These are phyloP conservation scores for Mizuhopecten yessoensis DNA, from an alignment of 1,140 invertebrate genomes.

Conservation along the genomic window DNA sequence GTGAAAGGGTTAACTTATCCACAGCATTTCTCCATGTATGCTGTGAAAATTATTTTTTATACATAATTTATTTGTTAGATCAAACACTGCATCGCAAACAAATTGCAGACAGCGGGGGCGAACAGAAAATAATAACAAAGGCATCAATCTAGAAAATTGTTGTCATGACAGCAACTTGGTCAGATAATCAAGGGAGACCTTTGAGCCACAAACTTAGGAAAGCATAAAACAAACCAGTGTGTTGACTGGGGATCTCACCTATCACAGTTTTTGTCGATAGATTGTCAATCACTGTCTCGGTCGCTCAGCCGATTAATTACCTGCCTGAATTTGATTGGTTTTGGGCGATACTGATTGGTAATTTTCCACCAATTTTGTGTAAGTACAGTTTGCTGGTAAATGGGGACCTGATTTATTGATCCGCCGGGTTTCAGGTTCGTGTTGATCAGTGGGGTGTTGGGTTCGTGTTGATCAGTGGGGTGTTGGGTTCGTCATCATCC, in stretches of 20 bases:
- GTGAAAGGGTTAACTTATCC: no score
- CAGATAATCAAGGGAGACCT: neutral
- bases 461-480: no score
- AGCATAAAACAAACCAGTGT: neutral
- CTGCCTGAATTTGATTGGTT: neutral
- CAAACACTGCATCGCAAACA: neutral
- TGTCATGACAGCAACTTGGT: neutral
- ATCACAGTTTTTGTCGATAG: no score
- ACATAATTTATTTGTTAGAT: neutral
- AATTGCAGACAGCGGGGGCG: neutral
- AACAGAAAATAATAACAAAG: slow-evolving; percentile 25
- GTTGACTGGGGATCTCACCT: neutral
- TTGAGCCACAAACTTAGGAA: neutral
- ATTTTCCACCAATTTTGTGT: slow-evolving; percentile 22
- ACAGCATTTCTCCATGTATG: no score
- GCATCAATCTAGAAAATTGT: neutral
- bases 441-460: no score
- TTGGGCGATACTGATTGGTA: slow-evolving; percentile 10
- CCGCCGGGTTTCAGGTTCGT: neutral
- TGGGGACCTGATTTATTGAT: neutral
- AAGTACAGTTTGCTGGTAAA: slow-evolving; percentile 22
- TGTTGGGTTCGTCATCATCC: no score
- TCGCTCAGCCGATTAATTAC: neutral
- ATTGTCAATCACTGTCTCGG: neutral
- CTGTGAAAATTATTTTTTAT: neutral